Percentiles rank a stretch among this genome's conserved stretches.
These are phyloP conservation scores for Drosophila mimica DNA, from an alignment of 2,888 invertebrate genomes.

Conservation along the genomic window DNA sequence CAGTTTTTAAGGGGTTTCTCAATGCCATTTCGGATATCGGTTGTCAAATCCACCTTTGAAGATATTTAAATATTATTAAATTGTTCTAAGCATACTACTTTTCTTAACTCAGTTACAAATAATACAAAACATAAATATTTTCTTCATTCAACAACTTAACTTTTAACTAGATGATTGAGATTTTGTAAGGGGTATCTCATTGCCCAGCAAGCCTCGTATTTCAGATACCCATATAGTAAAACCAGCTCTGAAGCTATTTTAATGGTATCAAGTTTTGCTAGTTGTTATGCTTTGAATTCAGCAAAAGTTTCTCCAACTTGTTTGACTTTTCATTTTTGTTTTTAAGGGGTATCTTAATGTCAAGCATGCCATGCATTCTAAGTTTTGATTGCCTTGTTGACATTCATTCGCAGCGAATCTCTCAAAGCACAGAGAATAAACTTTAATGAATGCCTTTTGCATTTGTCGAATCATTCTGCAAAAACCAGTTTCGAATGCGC, in stretches of 20 bases:
- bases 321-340: background rate
- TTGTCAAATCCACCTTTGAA: background rate
- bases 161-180: background rate
- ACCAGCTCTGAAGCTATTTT: background rate
- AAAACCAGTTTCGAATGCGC: conserved; percentile 47
- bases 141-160: background rate
- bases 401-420: conserved; percentile 33
- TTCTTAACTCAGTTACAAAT: background rate
- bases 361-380: background rate
- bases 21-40: background rate
- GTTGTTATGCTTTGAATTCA: background rate
- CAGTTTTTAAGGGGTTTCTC: background rate
- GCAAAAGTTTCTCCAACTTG: background rate
- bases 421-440: conserved; percentile 21
- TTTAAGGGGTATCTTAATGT: conserved; percentile 1
- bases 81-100: background rate
- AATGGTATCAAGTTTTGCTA: conserved; percentile 1
- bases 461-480: conserved; percentile 38
- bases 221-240: background rate
- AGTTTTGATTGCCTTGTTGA: conserved; percentile 45
- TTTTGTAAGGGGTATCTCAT: background rate
- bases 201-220: background rate
- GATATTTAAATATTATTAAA: background rate
- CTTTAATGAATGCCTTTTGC: conserved; percentile 32
- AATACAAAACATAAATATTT: too few relatives aligned